Conservation (phyloP, 2,888 invertebrate genomes). For the Ephialtes manifestator region DNA sequence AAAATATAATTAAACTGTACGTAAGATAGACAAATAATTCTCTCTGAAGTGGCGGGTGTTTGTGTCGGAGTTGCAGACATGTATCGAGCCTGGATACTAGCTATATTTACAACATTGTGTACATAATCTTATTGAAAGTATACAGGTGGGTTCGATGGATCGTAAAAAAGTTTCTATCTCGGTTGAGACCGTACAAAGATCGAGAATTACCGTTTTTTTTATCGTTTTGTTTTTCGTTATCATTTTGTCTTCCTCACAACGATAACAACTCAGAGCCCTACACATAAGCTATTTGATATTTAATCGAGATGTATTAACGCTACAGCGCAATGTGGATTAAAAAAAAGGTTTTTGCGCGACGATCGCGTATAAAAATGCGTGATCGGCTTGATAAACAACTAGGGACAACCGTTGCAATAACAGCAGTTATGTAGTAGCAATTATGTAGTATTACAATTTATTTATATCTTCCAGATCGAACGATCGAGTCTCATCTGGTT, state of each 20-base stretch:
- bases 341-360: conserved; percentile 1
- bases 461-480: conserved; percentile 81
- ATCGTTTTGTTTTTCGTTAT: conserved; percentile 43
- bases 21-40: conserved; percentile 16
- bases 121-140: conserved; percentile 34
- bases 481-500: conserved; percentile 74
- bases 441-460: conserved; percentile 82
- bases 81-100: conserved; percentile 32
- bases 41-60: conserved; percentile 11
- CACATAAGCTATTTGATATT: conserved; percentile 5
- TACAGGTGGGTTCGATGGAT: conserved; percentile 24
- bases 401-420: conserved; percentile 34
- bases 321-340: conserved; percentile 15
- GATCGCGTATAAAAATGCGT: not conserved
- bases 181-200: conserved; percentile 15
- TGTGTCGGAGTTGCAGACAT: conserved; percentile 1
- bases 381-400: conserved; percentile 11
- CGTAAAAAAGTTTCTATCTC: conserved; percentile 32
- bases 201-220: conserved; percentile 10
- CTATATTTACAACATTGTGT: conserved; percentile 37
- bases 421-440: conserved; percentile 62
- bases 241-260: conserved; percentile 44
- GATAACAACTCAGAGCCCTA: conserved; percentile 13
- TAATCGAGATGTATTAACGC: not conserved
- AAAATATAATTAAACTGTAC: not conserved